A percentile compares a stretch with the other conserved stretches of the same genome.
These are phyloP conservation scores for Nomada ruficornis DNA, from an alignment of 2,888 invertebrate species.

Conservation along the genomic window DNA sequence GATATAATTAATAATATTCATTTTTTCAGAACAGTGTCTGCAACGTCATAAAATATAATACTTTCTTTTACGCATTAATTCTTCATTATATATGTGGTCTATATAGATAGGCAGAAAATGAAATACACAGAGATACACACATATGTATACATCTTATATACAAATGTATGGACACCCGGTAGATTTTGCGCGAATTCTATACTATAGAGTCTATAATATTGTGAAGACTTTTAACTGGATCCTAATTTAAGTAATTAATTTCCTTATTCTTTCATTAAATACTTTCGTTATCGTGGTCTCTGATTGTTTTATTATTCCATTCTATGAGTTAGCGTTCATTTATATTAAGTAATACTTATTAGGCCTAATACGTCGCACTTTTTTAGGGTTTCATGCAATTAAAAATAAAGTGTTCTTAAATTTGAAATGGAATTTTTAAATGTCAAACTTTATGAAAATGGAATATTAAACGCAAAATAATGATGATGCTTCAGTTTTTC, in stretches of 20 bases:
- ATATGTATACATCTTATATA: conserved; percentile 38
- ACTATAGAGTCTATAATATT: conserved; percentile 4
- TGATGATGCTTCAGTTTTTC: conserved; percentile 2
- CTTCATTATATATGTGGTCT: conserved; percentile 25
- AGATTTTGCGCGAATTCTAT: conserved; percentile 29
- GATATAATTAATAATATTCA: neutral
- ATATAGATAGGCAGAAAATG: conserved; percentile 39
- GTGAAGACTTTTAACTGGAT: conserved; percentile 34
- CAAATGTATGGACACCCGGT: conserved; percentile 50
- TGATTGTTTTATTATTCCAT: conserved; percentile 31
- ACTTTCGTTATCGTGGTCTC: conserved; percentile 59
- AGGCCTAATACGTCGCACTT: conserved; percentile 50
- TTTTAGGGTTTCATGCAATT: conserved; percentile 12
- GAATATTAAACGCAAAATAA: neutral
- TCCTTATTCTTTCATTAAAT: conserved; percentile 44
- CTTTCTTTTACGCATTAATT: conserved; percentile 20
- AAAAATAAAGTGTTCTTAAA: neutral
- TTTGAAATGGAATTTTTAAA: neutral
- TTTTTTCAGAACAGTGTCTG: neutral
- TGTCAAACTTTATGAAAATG: too few species aligned
- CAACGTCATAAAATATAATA: conserved; percentile 19
- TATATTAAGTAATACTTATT: conserved; percentile 50
- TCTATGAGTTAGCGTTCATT: conserved; percentile 38
- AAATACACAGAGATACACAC: conserved; percentile 39
- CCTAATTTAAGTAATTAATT: conserved; percentile 35